A percentile compares a stretch with the other conserved stretches of the same genome.
phyloP scores from a whole-genome alignment of 2,888 invertebrate species.

The Coelinius sp. region DNA sequence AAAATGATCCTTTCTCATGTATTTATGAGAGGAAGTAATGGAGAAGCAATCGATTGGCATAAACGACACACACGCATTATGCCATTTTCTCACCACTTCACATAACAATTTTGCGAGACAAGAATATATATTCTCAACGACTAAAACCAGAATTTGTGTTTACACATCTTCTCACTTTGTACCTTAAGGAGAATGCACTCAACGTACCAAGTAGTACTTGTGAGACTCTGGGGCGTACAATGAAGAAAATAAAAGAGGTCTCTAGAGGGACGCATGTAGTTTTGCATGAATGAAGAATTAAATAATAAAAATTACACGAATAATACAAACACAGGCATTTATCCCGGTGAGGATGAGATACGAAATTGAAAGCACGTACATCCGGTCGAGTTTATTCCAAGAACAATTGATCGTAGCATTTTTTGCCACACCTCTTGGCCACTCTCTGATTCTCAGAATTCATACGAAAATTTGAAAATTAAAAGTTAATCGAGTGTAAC shows the following conservation, averaged over 20 bases:
- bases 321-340: background rate
- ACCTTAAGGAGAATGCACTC: constrained; percentile 16
- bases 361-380: constrained; percentile 18
- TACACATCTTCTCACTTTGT: constrained; percentile 30
- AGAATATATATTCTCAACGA: background rate
- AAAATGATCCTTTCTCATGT: background rate
- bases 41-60: background rate
- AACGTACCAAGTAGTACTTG: background rate
- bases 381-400: constrained; percentile 26
- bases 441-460: background rate
- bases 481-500: background rate
- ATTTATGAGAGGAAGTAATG: background rate
- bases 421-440: constrained; percentile 9
- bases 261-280: background rate
- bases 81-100: background rate
- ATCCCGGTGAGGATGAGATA: constrained; percentile 20
- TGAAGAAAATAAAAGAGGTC: background rate
- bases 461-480: constrained; percentile 3
- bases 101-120: background rate
- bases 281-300: background rate
- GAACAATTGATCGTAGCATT: constrained; percentile 21
- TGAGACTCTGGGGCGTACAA: background rate
- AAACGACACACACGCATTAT: background rate
- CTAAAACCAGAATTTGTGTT: constrained; percentile 24
- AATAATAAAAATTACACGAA: background rate